Percentiles rank a stretch among this genome's conserved stretches.
Evolutionary conservation across 2,797 vertebrate genomes (phyloP).

Genomic region (Argyrosomus regius): DNA sequence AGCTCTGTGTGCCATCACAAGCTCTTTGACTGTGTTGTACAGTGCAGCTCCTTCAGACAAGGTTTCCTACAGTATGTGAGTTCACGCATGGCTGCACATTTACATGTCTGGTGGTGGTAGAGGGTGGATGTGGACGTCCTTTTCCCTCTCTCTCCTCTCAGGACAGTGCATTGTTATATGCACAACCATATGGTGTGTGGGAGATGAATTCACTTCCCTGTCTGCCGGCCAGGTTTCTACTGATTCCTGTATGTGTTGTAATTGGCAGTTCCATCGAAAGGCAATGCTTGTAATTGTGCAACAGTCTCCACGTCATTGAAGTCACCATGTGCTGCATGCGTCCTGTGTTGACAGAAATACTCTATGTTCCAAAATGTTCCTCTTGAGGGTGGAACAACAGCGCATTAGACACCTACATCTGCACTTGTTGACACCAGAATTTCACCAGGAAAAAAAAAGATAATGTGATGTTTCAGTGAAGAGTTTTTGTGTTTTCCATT

Average conservation of each 20-base stretch:
- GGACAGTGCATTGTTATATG: slow-evolving; percentile 48
- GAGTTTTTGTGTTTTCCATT: neutral
- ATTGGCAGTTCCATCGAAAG: slow-evolving; percentile 32
- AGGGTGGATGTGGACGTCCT: slow-evolving; percentile 7
- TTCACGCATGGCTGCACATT: slow-evolving; percentile 31
- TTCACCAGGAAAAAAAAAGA: neutral
- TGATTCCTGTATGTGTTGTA: slow-evolving; percentile 45
- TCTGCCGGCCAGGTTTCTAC: slow-evolving; percentile 49
- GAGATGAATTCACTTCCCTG: slow-evolving; percentile 54
- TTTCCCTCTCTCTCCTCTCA: slow-evolving; percentile 21
- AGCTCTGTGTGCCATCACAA: slow-evolving; percentile 13
- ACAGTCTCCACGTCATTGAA: slow-evolving; percentile 12
- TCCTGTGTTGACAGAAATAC: slow-evolving; percentile 9
- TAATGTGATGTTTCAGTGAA: neutral
- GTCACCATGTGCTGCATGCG: neutral
- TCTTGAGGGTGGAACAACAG: neutral
- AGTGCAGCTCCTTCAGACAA: neutral
- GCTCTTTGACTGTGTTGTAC: neutral
- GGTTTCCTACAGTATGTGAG: slow-evolving; percentile 15
- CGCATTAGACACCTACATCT: neutral
- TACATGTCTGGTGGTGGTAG: slow-evolving; percentile 14
- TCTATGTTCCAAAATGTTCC: neutral
- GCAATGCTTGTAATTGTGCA: slow-evolving; percentile 32
- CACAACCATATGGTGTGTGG: slow-evolving; percentile 60
- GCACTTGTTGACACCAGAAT: neutral